These are phyloP conservation scores for Mallotus villosus DNA, from an alignment of 2,797 vertebrate species.

Conservation along the genomic window DNA sequence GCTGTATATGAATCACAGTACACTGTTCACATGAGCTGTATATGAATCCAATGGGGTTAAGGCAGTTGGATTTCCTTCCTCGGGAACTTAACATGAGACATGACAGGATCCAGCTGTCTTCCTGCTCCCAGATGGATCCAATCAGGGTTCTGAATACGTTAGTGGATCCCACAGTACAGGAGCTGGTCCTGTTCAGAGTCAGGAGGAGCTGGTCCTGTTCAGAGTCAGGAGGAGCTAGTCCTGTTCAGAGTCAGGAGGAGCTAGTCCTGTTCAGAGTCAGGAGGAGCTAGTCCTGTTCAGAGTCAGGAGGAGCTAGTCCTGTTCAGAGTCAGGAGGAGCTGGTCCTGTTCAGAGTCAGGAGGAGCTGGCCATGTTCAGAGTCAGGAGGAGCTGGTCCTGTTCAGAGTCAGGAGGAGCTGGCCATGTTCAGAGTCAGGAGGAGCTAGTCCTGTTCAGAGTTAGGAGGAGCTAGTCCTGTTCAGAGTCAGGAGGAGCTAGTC, in stretches of 20 bases:
- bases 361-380: slow-evolving; percentile 61
- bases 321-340: slow-evolving; percentile 63
- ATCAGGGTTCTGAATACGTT: slow-evolving; percentile 44
- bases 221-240: slow-evolving; percentile 58
- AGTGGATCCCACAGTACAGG: slow-evolving; percentile 33
- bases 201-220: slow-evolving; percentile 61
- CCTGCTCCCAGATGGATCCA: slow-evolving; percentile 36
- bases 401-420: slow-evolving; percentile 64
- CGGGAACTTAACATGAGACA: neutral
- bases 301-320: slow-evolving; percentile 58
- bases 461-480: slow-evolving; percentile 61
- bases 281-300: slow-evolving; percentile 61
- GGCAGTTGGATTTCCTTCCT: neutral
- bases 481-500: slow-evolving; percentile 58
- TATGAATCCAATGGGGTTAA: neutral
- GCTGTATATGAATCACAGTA: too few species aligned
- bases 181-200: slow-evolving; percentile 65
- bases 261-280: slow-evolving; percentile 63
- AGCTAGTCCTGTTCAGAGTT: slow-evolving; percentile 61
- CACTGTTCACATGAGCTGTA: too few species aligned
- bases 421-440: slow-evolving; percentile 61
- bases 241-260: slow-evolving; percentile 63
- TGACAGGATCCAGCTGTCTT: neutral
- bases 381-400: slow-evolving; percentile 59
- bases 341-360: slow-evolving; percentile 63